phyloP scores from a whole-genome alignment of 1,140 invertebrate genomes.

The Cotesia chilonis region DNA sequence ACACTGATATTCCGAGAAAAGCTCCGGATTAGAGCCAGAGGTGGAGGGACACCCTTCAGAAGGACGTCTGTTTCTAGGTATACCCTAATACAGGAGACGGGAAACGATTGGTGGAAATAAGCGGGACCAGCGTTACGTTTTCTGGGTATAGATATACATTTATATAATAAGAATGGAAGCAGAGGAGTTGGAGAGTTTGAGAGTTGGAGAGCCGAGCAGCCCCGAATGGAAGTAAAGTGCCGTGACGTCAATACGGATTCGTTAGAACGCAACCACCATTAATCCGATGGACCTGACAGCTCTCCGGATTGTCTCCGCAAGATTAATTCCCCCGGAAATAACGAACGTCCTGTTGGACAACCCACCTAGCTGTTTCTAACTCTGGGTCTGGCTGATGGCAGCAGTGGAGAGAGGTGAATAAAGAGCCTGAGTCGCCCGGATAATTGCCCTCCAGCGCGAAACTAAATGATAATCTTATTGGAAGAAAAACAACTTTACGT shows the following conservation, averaged over 20 bases:
- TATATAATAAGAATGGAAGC: not conserved
- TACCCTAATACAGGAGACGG: not conserved
- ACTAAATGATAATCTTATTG: no score
- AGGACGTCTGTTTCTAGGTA: slow-evolving; percentile 42
- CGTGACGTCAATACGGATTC: slow-evolving; percentile 42
- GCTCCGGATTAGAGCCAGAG: slow-evolving; percentile 49
- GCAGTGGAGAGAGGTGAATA: not conserved
- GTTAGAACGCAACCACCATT: slow-evolving; percentile 43
- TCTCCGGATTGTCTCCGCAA: slow-evolving; percentile 38
- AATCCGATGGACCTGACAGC: slow-evolving; percentile 45
- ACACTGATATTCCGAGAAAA: slow-evolving; percentile 15
- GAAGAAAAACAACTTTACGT: no score
- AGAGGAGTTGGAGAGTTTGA: slow-evolving; percentile 7
- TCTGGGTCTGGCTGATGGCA: not conserved
- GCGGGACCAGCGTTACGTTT: no score
- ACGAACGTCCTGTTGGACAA: slow-evolving; percentile 30
- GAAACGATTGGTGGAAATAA: slow-evolving; percentile 31
- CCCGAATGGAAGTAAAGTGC: slow-evolving; percentile 6
- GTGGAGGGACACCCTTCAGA: slow-evolving; percentile 51
- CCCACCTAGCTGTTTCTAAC: no score
- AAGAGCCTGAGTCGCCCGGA: no score
- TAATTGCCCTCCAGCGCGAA: no score
- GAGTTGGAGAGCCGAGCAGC: not conserved
- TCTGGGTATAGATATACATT: slow-evolving; percentile 16
- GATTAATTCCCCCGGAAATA: slow-evolving; percentile 44